A percentile compares a stretch with the other conserved stretches of the same genome.
These are phyloP conservation scores for Notothenia rossii DNA, from an alignment of 2,113 vertebrate species.

Conservation along the genomic window DNA sequence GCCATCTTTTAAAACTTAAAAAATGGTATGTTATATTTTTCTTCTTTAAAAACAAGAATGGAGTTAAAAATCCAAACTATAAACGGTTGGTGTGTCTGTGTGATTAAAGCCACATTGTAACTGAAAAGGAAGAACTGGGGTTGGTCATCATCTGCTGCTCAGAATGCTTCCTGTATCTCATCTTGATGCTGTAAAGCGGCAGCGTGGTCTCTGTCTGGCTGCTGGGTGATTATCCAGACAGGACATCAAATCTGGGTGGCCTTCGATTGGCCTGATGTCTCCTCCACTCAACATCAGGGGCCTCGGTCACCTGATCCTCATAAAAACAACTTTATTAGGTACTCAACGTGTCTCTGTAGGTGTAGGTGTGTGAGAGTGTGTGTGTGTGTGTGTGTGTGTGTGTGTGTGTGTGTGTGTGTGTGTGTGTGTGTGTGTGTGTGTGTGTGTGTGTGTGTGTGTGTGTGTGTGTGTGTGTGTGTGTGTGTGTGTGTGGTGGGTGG, in stretches of 20 bases:
- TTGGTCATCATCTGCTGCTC: slow-evolving; percentile 3
- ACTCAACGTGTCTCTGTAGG: slow-evolving; percentile 65
- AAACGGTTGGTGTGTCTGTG: neutral
- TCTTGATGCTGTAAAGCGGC: slow-evolving; percentile 4
- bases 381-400: slow-evolving; percentile 33
- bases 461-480: slow-evolving; percentile 2
- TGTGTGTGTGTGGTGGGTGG: slow-evolving; percentile 31
- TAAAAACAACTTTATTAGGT: slow-evolving; percentile 91
- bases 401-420: slow-evolving; percentile 11
- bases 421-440: slow-evolving; percentile 4
- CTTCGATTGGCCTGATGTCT: slow-evolving; percentile 90
- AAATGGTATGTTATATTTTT: neutral
- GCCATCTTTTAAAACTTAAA: neutral
- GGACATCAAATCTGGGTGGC: slow-evolving; percentile 88
- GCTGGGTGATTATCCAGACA: slow-evolving; percentile 73
- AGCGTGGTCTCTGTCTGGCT: slow-evolving; percentile 34
- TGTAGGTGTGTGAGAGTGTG: slow-evolving; percentile 7
- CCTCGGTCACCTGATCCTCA: slow-evolving; percentile 82
- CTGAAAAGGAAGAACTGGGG: neutral
- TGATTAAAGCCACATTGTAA: neutral
- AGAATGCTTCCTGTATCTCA: slow-evolving; percentile 21
- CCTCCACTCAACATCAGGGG: slow-evolving; percentile 89
- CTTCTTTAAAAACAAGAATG: neutral
- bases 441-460: neutral
- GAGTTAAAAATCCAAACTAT: neutral